phyloP scores from a whole-genome alignment of 2,888 invertebrate species.

The Odontocerum albicorne region DNA sequence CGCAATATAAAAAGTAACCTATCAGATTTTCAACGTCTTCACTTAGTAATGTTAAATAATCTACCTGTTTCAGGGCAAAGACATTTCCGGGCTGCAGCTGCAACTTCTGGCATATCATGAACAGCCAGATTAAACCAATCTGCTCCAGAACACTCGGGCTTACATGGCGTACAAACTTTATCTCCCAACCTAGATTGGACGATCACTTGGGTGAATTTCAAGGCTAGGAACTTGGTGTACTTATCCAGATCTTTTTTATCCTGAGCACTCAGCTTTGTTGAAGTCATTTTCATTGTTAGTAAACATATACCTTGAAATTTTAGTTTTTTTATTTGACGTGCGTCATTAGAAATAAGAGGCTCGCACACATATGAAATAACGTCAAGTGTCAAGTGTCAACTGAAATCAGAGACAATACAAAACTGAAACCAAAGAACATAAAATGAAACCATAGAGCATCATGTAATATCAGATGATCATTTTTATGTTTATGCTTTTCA shows the following conservation, averaged over 20 bases:
- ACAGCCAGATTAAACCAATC: slow-evolving; percentile 91
- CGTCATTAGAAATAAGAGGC: no score
- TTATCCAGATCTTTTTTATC: slow-evolving; percentile 84
- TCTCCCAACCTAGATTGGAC: slow-evolving; percentile 90
- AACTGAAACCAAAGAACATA: no score
- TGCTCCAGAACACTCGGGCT: slow-evolving; percentile 67
- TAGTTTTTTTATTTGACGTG: no score
- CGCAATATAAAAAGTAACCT: no score
- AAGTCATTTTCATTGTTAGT: slow-evolving; percentile 4
- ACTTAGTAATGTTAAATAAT: no score
- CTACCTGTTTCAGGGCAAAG: slow-evolving; percentile 60
- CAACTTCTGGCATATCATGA: slow-evolving; percentile 80
- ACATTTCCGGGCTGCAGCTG: slow-evolving; percentile 76
- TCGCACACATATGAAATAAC: slow-evolving; percentile 1
- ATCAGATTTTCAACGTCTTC: no score
- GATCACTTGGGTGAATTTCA: slow-evolving; percentile 88
- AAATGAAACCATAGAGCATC: no score
- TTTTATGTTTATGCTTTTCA: no score
- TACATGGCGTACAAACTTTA: slow-evolving; percentile 75
- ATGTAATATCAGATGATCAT: no score
- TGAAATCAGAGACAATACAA: no score
- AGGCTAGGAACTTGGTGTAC: slow-evolving; percentile 83
- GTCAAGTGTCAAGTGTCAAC: no score
- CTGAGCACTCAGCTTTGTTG: slow-evolving; percentile 42
- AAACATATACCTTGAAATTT: no score